These are phyloP conservation scores for Tetranychus truncatus DNA, from an alignment of 2,888 invertebrate genomes.

Conservation along the genomic window DNA sequence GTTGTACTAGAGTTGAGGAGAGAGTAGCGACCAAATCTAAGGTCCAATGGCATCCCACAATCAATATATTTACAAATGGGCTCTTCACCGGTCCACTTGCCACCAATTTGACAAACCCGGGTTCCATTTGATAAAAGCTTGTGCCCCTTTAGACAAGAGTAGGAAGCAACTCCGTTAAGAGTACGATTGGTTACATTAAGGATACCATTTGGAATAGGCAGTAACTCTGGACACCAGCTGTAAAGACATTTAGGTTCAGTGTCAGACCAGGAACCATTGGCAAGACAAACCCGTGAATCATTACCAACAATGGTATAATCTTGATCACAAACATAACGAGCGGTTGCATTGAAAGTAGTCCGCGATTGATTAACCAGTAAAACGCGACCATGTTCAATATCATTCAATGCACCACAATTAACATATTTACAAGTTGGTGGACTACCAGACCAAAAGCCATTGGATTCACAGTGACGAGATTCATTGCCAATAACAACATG, in stretches of 20 bases:
- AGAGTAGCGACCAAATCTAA: slow-evolving; percentile 57
- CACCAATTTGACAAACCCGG: slow-evolving; percentile 59
- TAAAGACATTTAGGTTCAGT: slow-evolving; percentile 28
- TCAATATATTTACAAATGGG: slow-evolving; percentile 28
- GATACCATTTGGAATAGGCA: slow-evolving; percentile 52
- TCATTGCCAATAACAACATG: slow-evolving; percentile 54
- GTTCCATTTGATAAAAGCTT: slow-evolving; percentile 63
- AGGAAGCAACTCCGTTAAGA: slow-evolving; percentile 56
- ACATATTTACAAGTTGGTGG: slow-evolving; percentile 36
- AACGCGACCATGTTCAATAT: slow-evolving; percentile 48
- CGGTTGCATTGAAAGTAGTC: slow-evolving; percentile 59
- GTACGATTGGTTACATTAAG: slow-evolving; percentile 52
- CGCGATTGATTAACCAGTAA: slow-evolving; percentile 43
- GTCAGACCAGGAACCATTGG: slow-evolving; percentile 29
- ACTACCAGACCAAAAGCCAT: slow-evolving; percentile 31
- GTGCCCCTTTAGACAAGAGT: slow-evolving; percentile 62
- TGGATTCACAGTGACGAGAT: slow-evolving; percentile 47
- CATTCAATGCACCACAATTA: slow-evolving; percentile 48
- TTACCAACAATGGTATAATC: slow-evolving; percentile 64
- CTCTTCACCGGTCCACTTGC: slow-evolving; percentile 46
- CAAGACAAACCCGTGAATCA: slow-evolving; percentile 32
- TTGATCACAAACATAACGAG: slow-evolving; percentile 55
- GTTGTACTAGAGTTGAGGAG: slow-evolving; percentile 39
- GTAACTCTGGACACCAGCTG: slow-evolving; percentile 53
- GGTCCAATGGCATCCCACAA: slow-evolving; percentile 66